Conservation (phyloP, 2,113 vertebrate genomes). For the Myotis lucifugus region DNA sequence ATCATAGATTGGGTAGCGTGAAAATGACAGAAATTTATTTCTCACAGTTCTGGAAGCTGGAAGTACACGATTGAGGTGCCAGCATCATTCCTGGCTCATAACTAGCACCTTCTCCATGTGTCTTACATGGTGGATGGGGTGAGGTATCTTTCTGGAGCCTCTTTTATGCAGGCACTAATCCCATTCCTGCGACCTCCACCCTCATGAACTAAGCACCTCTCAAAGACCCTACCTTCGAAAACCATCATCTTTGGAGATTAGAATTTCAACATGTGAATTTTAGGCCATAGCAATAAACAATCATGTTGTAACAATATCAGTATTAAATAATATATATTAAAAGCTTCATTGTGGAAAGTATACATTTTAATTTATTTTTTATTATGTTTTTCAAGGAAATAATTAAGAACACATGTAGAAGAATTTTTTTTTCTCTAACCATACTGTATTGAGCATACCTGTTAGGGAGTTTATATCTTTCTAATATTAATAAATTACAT, state of each 20-base stretch:
- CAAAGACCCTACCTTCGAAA: not conserved
- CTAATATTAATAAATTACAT: not conserved
- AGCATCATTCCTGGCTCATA: not conserved
- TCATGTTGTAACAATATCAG: not conserved
- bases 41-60: not conserved
- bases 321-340: not conserved
- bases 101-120: not conserved
- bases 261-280: not conserved
- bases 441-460: not conserved
- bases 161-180: not conserved
- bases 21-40: not conserved
- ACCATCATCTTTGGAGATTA: not conserved
- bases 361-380: not conserved
- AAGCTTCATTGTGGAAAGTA: not conserved
- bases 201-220: not conserved
- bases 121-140: not conserved
- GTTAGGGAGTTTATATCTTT: not conserved
- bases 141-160: not conserved
- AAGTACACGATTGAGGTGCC: not conserved
- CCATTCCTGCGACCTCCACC: not conserved
- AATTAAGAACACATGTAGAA: not conserved
- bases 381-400: not conserved
- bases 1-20: not conserved
- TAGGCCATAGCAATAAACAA: not conserved
- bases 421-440: not conserved